phyloP scores from a whole-genome alignment of 1,140 invertebrate genomes.

The Whitmania pigra region DNA sequence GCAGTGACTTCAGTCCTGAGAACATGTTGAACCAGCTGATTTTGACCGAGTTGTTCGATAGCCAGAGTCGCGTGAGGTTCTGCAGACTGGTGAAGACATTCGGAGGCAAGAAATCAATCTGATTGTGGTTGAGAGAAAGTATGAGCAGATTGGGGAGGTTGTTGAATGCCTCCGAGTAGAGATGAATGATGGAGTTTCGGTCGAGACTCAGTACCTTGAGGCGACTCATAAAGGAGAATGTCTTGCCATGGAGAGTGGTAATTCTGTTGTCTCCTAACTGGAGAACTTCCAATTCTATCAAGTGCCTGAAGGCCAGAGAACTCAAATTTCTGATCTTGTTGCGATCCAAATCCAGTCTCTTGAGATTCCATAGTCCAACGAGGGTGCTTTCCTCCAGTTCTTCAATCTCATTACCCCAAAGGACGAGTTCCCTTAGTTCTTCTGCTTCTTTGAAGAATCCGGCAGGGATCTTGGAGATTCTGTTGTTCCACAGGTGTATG shows the following conservation, averaged over 20 bases:
- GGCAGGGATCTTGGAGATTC: constrained; percentile 11
- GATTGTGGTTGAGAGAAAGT: constrained; percentile 56
- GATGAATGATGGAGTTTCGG: constrained; percentile 57
- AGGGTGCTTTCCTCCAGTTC: constrained; percentile 18
- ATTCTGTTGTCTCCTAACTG: constrained; percentile 56
- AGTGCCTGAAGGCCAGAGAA: constrained; percentile 16
- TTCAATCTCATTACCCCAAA: constrained; percentile 23
- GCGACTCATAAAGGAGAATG: constrained; percentile 56
- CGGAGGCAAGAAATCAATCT: constrained; percentile 58
- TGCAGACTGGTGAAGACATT: constrained; percentile 55
- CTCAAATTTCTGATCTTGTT: constrained; percentile 17
- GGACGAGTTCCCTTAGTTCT: constrained; percentile 18
- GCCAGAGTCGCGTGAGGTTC: constrained; percentile 54
- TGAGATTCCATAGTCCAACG: constrained; percentile 20
- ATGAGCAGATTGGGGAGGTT: constrained; percentile 55
- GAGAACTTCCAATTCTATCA: constrained; percentile 50
- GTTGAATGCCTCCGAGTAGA: constrained; percentile 56
- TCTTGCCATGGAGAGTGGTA: constrained; percentile 49
- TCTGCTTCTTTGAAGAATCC: constrained; percentile 21
- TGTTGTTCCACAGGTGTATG: constrained; percentile 23
- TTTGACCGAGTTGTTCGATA: constrained; percentile 55
- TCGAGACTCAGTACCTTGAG: constrained; percentile 55
- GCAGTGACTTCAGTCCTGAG: constrained; percentile 13
- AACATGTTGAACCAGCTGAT: constrained; percentile 12
- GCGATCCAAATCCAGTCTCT: constrained; percentile 20